phyloP scores from a whole-genome alignment of 2,113 vertebrate species.

The Buteo buteo region DNA sequence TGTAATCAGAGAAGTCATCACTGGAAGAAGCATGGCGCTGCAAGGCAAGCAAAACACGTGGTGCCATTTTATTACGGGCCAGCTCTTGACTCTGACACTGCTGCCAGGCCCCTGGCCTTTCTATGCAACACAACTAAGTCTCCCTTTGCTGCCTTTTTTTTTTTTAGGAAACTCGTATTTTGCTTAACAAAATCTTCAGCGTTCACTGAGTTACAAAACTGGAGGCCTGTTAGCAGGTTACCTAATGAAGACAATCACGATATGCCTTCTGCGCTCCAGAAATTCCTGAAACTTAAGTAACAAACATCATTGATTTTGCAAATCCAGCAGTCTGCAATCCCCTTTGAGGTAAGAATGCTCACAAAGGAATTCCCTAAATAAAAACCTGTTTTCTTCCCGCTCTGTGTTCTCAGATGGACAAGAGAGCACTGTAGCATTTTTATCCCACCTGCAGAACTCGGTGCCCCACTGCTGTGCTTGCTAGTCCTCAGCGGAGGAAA shows the following conservation, averaged over 20 bases:
- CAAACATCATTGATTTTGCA: not conserved
- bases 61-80: not conserved
- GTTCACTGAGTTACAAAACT: not conserved
- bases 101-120: not conserved
- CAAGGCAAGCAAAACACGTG: not conserved
- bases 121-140: not conserved
- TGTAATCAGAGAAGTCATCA: constrained; percentile 91
- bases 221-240: not conserved
- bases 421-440: not conserved
- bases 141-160: not conserved
- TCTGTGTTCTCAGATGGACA: not conserved
- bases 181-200: not conserved
- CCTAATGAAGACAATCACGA: too few relatives aligned
- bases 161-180: not conserved
- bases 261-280: accelerated
- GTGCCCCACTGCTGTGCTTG: not conserved
- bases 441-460: not conserved
- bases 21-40: constrained; percentile 94
- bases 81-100: too few relatives aligned
- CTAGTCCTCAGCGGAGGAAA: not conserved
- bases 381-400: not conserved
- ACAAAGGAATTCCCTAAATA: not conserved
- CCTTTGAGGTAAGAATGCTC: not conserved
- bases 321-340: not conserved
- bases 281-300: not conserved